These are phyloP conservation scores for Cepaea hortensis DNA, from an alignment of 2,888 invertebrate species.

Conservation along the genomic window DNA sequence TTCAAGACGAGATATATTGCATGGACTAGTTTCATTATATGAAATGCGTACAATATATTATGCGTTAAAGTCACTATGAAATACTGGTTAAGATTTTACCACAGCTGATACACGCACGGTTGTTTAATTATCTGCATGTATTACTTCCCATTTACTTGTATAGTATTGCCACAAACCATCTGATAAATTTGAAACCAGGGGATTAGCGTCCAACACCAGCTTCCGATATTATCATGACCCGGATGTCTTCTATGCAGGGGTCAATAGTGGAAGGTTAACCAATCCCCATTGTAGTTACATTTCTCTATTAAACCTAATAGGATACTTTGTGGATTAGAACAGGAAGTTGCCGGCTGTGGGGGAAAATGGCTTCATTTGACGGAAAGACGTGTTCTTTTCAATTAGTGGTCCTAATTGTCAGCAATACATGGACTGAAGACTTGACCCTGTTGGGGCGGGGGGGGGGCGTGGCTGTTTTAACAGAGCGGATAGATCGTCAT, in stretches of 20 bases:
- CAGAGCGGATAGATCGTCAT: too few relatives aligned
- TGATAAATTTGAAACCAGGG: neutral
- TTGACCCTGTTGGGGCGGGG: too few relatives aligned
- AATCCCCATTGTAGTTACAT: slow-evolving; percentile 10
- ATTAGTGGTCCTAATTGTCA: too few relatives aligned
- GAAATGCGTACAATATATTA: too few relatives aligned
- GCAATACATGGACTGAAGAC: too few relatives aligned
- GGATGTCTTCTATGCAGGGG: neutral
- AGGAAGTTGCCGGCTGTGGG: neutral
- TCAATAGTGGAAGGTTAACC: neutral
- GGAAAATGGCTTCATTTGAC: neutral
- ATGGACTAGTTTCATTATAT: too few relatives aligned
- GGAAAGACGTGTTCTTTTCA: too few relatives aligned
- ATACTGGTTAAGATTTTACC: too few relatives aligned
- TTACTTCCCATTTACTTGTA: neutral
- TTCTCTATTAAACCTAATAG: neutral
- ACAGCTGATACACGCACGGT: neutral
- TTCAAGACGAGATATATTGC: too few relatives aligned
- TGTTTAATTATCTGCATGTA: neutral
- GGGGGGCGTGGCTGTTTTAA: too few relatives aligned
- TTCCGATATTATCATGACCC: slow-evolving; percentile 5
- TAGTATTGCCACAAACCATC: neutral
- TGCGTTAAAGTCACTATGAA: too few relatives aligned
- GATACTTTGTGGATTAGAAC: neutral
- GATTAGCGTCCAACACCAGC: neutral